These are phyloP conservation scores for Eucera pruinosa DNA, from an alignment of 2,888 invertebrate genomes.

Conservation along the genomic window DNA sequence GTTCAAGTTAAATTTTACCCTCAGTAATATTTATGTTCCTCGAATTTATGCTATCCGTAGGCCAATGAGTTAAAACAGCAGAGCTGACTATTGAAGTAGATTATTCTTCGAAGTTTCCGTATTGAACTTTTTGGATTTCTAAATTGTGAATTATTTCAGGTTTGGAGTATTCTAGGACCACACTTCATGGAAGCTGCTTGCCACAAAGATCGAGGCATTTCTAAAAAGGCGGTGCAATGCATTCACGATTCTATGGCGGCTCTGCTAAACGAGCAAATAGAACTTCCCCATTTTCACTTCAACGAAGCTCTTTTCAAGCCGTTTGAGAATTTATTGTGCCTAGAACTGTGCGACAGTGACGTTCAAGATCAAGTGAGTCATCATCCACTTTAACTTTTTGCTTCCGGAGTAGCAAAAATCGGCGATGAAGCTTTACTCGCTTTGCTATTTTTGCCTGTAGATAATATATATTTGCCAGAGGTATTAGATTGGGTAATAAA, in stretches of 20 bases:
- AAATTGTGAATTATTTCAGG: constrained; percentile 59
- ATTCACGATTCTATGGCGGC: constrained; percentile 97
- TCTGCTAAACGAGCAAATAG: constrained; percentile 93
- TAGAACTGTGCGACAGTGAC: constrained; percentile 96
- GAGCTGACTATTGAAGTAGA: no score
- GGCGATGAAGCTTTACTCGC: no score
- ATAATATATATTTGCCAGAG: no score
- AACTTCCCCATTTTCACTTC: constrained; percentile 97
- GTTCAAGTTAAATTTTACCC: no score
- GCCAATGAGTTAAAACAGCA: no score
- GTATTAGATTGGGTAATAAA: no score
- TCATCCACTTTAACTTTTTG: neutral
- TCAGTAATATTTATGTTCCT: no score
- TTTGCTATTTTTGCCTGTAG: no score
- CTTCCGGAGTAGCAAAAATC: no score
- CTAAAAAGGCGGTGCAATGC: constrained; percentile 95
- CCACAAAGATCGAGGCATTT: constrained; percentile 94
- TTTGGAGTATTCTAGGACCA: constrained; percentile 96
- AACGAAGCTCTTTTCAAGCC: constrained; percentile 97
- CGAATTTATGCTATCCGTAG: no score
- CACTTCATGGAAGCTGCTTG: constrained; percentile 98
- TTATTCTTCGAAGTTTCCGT: no score
- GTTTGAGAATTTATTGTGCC: constrained; percentile 96
- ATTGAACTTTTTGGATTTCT: neutral
- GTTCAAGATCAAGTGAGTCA: constrained; percentile 88